phyloP scores from a whole-genome alignment of 2,113 vertebrate genomes.

The Malurus cyaneus region DNA sequence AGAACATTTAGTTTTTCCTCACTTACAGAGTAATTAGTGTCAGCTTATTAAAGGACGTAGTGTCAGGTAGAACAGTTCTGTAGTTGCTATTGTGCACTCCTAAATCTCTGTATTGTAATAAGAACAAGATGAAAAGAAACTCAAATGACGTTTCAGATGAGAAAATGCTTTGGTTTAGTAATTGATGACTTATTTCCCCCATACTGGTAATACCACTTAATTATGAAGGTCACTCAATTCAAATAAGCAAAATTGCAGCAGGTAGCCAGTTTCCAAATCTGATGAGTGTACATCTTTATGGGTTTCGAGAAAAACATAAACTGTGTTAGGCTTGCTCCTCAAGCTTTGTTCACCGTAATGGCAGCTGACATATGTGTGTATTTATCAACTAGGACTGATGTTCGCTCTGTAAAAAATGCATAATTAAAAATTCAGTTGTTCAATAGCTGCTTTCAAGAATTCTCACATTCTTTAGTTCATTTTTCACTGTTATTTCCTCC shows the following conservation, averaged over 20 bases:
- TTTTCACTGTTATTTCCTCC: neutral
- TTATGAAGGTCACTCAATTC: neutral
- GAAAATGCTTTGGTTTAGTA: neutral
- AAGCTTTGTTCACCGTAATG: neutral
- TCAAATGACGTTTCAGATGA: neutral
- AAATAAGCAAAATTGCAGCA: neutral
- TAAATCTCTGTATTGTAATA: neutral
- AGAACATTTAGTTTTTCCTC: neutral
- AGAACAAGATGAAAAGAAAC: neutral
- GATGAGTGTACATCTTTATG: neutral
- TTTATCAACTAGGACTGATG: neutral
- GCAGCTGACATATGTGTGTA: neutral
- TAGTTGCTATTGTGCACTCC: neutral
- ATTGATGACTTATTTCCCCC: neutral
- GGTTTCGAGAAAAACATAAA: neutral
- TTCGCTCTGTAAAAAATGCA: neutral
- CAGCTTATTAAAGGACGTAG: neutral
- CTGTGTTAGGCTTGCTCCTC: neutral
- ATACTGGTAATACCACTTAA: neutral
- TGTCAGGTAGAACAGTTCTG: neutral
- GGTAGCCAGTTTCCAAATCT: neutral
- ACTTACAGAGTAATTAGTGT: neutral
- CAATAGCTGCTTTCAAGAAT: neutral
- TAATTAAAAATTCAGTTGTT: slow-evolving; percentile 23
- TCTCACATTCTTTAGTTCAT: neutral